These are phyloP conservation scores for Liodrosophila aerea DNA, from an alignment of 2,888 invertebrate species.

Conservation along the genomic window DNA sequence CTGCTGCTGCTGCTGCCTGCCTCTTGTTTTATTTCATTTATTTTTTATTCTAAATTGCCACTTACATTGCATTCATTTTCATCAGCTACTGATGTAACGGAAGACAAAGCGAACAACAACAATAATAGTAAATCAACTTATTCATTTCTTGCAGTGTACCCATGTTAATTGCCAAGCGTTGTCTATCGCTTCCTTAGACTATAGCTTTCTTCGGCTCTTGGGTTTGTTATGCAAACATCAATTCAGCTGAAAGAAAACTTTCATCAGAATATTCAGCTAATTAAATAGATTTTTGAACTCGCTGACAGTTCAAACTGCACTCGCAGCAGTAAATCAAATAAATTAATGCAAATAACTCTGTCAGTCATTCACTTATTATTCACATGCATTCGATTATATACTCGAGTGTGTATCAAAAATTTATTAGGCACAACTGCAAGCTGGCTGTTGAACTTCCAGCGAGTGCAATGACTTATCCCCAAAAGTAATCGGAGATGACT, in stretches of 20 bases:
- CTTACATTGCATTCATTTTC: slow-evolving; percentile 62
- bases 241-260: too few species aligned
- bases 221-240: too few species aligned
- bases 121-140: slow-evolving; percentile 54
- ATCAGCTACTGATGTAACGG: slow-evolving; percentile 61
- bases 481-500: neutral
- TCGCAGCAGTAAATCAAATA: slow-evolving; percentile 43
- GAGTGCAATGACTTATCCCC: slow-evolving; percentile 10
- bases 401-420: slow-evolving; percentile 34
- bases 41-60: slow-evolving; percentile 32
- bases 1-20: slow-evolving; percentile 12
- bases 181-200: too few species aligned
- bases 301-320: slow-evolving; percentile 7
- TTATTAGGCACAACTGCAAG: slow-evolving; percentile 18
- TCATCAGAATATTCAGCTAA: neutral
- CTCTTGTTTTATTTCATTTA: slow-evolving; percentile 1
- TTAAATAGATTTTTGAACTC: slow-evolving; percentile 18
- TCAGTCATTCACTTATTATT: slow-evolving; percentile 31
- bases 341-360: slow-evolving; percentile 49
- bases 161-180: neutral
- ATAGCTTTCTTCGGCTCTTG: too few species aligned
- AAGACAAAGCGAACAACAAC: slow-evolving; percentile 56
- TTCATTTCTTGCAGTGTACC: slow-evolving; percentile 25
- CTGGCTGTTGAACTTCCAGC: slow-evolving; percentile 22
- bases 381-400: neutral